These are phyloP conservation scores for Chironomus striatipennis DNA, from an alignment of 1,140 invertebrate species.

Conservation along the genomic window DNA sequence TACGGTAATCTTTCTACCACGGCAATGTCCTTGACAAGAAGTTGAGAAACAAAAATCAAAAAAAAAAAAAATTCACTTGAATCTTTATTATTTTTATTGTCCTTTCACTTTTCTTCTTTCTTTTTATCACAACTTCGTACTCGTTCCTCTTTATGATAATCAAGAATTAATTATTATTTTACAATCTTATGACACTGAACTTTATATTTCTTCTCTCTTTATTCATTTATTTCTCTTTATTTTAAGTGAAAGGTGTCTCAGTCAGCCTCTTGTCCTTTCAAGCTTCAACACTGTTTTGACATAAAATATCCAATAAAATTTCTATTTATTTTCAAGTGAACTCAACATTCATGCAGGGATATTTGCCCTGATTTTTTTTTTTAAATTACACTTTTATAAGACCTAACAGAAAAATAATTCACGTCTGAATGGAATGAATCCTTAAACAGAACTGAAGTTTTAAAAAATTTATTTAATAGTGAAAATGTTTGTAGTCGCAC, in stretches of 20 bases:
- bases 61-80: neutral
- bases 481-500: neutral
- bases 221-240: no score
- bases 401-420: neutral
- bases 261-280: no score
- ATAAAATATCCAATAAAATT: no score
- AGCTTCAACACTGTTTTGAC: no score
- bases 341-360: no score
- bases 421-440: neutral
- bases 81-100: neutral
- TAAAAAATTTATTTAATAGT: neutral
- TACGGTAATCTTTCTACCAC: neutral
- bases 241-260: no score
- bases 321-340: no score
- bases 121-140: constrained; percentile 7
- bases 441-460: neutral
- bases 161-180: constrained; percentile 6
- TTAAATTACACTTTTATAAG: no score
- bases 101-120: constrained; percentile 5
- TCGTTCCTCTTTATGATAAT: neutral
- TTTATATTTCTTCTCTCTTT: neutral
- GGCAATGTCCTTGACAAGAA: neutral
- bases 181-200: neutral
- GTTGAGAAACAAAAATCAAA: no score
- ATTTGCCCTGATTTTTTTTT: no score